phyloP scores from a whole-genome alignment of 2,888 invertebrate species.

The Lagria hirta region DNA sequence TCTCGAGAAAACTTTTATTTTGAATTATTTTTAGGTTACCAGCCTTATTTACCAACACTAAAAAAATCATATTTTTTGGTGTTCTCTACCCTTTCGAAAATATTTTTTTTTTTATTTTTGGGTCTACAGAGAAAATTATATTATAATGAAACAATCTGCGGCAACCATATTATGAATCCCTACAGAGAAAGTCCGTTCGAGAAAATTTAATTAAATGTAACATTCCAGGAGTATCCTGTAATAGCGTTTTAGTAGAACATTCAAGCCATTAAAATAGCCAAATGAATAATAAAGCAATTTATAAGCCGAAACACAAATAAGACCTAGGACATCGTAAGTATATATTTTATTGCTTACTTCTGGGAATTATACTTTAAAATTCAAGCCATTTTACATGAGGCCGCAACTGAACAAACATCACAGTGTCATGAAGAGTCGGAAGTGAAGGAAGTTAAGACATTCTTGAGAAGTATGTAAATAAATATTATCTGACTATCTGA shows the following conservation, averaged over 20 bases:
- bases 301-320: conserved; percentile 20
- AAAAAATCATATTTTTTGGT: too few species aligned
- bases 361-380: conserved; percentile 25
- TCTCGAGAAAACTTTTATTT: too few species aligned
- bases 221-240: conserved; percentile 3
- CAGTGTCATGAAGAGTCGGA: conserved; percentile 17
- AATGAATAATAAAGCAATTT: conserved; percentile 28
- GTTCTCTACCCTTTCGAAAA: too few species aligned
- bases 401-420: conserved; percentile 22
- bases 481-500: too few species aligned
- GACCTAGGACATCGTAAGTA: conserved; percentile 7
- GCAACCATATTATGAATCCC: conserved; percentile 1
- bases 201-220: conserved; percentile 8
- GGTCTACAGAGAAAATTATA: not conserved
- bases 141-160: not conserved
- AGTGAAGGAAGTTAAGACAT: conserved; percentile 18
- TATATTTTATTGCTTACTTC: conserved; percentile 22
- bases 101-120: too few species aligned
- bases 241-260: too few species aligned
- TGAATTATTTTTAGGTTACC: too few species aligned
- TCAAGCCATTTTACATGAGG: conserved; percentile 10
- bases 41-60: too few species aligned
- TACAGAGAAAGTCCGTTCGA: not conserved
- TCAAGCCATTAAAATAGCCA: conserved; percentile 14
- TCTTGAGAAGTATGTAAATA: conserved; percentile 17